A percentile compares a stretch with the other conserved stretches of the same genome.
These are phyloP conservation scores for Scaptodrosophila latifasciaeformis DNA, from an alignment of 2,888 invertebrate genomes.

Conservation along the genomic window DNA sequence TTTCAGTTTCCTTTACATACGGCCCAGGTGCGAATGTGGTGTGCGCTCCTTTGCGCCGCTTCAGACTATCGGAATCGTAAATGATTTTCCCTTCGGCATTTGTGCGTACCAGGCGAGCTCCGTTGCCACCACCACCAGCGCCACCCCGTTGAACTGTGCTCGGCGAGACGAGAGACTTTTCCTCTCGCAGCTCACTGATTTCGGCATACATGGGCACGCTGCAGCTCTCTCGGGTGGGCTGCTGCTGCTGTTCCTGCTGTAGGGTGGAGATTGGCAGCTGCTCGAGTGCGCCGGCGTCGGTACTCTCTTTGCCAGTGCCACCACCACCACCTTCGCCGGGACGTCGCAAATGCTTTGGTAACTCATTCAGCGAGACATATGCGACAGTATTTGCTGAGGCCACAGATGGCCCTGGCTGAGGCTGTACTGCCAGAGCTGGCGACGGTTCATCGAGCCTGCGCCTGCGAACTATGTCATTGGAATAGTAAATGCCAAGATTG, in stretches of 20 bases:
- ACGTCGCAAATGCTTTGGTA: constrained; percentile 77
- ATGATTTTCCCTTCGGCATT: constrained; percentile 92
- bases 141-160: constrained; percentile 8
- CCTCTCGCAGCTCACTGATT: constrained; percentile 69
- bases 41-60: constrained; percentile 84
- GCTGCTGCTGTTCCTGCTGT: constrained; percentile 53
- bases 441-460: constrained; percentile 76
- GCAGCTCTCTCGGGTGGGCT: constrained; percentile 28
- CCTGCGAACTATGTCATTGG: constrained; percentile 81
- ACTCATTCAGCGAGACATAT: constrained; percentile 87
- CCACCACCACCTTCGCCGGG: constrained; percentile 34
- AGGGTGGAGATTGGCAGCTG: constrained; percentile 11
- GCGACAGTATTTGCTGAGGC: constrained; percentile 77
- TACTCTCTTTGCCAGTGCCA: constrained; percentile 27
- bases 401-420: too few species aligned
- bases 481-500: constrained; percentile 77
- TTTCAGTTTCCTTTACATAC: constrained; percentile 83
- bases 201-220: constrained; percentile 72
- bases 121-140: constrained; percentile 24
- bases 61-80: constrained; percentile 89
- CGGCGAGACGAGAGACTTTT: constrained; percentile 49
- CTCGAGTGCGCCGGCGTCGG: constrained; percentile 42
- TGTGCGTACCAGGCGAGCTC: constrained; percentile 82
- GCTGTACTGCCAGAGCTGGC: constrained; percentile 4
- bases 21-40: constrained; percentile 93